Base-by-base conservation (phyloP, 2,888 invertebrate genomes). In the Drosophila prostipennis region DNA sequence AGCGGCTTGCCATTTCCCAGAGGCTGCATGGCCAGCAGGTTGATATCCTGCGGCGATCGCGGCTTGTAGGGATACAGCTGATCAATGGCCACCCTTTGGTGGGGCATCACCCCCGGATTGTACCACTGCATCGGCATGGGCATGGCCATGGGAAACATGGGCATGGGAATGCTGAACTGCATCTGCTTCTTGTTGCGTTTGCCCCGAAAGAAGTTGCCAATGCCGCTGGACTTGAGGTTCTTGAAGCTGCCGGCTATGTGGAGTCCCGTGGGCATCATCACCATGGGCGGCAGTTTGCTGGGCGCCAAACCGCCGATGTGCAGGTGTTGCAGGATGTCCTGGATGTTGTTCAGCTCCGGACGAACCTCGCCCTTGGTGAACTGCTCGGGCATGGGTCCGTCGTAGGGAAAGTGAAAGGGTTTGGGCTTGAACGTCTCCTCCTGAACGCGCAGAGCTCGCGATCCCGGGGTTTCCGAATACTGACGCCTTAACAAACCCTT, bases 11-110 rank as follows among this genome's bases (percentile, higher is more conserved):
- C 52, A 0, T 36, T 32, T 0, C 71, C 65, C 32, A 65, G 16
- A 64, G 91, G 92, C 40, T 91, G 92, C 42, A 95, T 94, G 3
- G 96, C 96, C 76, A 96, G 86, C 42, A 96, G 91, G 91, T 96
- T 96, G 0, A 96, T 94, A 60, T 96, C 96, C 37, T 95, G 94
- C 0, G 96, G 96, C 74, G 94, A 94, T 65, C 94, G 94, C 0
- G 96, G 96, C 87, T 95, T 96, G 81, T 93, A 96, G 2, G 93
- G 93, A 85, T 94, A 94, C 73, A 96, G 93, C 16, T 95, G 95
- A 89, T 96, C 96, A 58, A 91, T 83, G 34, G 90, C 87, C 19
- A 91, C 83, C 10, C 91, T 90, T 34, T 90, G 90, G 48, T 86
- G 86, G 4, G 78, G 69, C 16, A 78, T 14, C 8, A 48, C 48